phyloP scores from a whole-genome alignment of 2,888 invertebrate genomes.

The Netelia virgata region DNA sequence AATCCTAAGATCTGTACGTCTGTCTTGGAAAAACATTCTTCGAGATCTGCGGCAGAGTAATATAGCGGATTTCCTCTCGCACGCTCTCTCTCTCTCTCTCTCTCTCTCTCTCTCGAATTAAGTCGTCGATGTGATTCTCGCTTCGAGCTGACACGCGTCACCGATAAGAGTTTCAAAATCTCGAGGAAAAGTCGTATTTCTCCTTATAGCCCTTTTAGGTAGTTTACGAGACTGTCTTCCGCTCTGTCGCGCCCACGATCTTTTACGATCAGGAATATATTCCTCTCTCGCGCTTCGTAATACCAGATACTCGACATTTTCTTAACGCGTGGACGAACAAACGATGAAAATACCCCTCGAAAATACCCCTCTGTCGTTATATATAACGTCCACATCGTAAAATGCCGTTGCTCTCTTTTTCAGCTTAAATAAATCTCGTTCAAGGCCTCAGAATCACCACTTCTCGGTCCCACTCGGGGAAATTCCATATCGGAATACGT shows the following conservation, averaged over 20 bases:
- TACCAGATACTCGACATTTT: slow-evolving; percentile 37
- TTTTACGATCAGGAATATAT: slow-evolving; percentile 58
- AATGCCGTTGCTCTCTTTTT: slow-evolving; percentile 26
- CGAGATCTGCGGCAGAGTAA: background rate
- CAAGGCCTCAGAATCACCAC: slow-evolving; percentile 32
- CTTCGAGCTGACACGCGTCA: slow-evolving; percentile 6
- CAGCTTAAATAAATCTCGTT: slow-evolving; percentile 25
- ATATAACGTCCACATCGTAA: slow-evolving; percentile 59
- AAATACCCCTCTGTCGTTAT: slow-evolving; percentile 41
- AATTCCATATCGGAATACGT: slow-evolving; percentile 20
- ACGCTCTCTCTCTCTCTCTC: background rate
- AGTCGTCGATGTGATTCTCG: background rate
- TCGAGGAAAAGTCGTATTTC: slow-evolving; percentile 20
- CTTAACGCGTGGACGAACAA: slow-evolving; percentile 5
- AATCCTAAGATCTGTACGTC: slow-evolving; percentile 8
- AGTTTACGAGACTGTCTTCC: slow-evolving; percentile 61
- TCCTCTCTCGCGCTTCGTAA: slow-evolving; percentile 24
- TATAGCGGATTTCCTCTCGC: background rate
- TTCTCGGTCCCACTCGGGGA: slow-evolving; percentile 15
- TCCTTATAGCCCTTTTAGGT: slow-evolving; percentile 4
- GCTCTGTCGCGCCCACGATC: slow-evolving; percentile 25
- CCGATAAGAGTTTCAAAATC: slow-evolving; percentile 50
- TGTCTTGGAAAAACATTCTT: slow-evolving; percentile 10
- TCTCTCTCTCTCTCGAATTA: slow-evolving; percentile 25
- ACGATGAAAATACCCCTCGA: slow-evolving; percentile 34